Conservation (phyloP, 2,113 vertebrate genomes). For the Ailurus styani region DNA sequence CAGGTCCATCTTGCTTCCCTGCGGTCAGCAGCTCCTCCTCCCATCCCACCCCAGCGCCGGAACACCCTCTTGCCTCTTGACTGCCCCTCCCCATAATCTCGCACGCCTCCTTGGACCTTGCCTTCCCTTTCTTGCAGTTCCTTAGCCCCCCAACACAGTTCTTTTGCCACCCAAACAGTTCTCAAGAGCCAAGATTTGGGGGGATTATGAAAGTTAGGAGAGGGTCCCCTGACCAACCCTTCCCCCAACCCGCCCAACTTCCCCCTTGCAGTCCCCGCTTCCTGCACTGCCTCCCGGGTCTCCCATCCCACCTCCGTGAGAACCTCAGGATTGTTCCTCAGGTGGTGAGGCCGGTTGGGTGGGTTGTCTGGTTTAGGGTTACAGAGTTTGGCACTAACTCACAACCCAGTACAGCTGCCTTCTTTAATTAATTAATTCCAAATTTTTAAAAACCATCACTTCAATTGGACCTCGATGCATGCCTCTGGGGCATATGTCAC, state of each 20-base stretch:
- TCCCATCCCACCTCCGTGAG: background rate
- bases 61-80: background rate
- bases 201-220: background rate
- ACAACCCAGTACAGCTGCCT: constrained; percentile 30
- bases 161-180: background rate
- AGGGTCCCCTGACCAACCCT: background rate
- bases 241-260: background rate
- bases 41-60: background rate
- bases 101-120: background rate
- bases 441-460: constrained; percentile 36
- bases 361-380: constrained; percentile 65
- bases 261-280: background rate
- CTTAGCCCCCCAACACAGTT: background rate
- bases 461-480: constrained; percentile 55
- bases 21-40: background rate
- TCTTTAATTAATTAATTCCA: constrained; percentile 71
- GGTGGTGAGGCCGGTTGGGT: constrained; percentile 57
- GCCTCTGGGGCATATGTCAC: constrained; percentile 69
- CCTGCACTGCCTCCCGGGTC: background rate
- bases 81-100: background rate
- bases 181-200: background rate
- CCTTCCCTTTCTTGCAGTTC: background rate
- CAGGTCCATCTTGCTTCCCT: background rate
- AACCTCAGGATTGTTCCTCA: background rate
- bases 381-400: constrained; percentile 48